A percentile compares a stretch with the other conserved stretches of the same genome.
phyloP scores from a whole-genome alignment of 1,140 invertebrate genomes.

The Subanguina moxae region DNA sequence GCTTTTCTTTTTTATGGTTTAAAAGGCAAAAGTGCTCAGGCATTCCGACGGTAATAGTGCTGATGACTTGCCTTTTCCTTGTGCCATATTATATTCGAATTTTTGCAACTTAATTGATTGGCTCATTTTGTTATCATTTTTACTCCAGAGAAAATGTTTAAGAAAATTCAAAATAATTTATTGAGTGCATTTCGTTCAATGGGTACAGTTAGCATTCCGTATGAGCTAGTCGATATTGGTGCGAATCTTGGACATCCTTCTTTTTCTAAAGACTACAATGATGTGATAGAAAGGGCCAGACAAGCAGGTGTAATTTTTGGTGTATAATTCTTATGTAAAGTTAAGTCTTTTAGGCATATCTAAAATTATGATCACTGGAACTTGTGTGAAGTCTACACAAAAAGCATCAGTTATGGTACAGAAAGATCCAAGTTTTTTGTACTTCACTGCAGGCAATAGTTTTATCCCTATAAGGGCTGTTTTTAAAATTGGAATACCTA shows the following conservation, averaged over 20 bases:
- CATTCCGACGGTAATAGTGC: no score
- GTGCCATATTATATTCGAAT: not conserved
- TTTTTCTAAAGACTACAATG: constrained; percentile 82
- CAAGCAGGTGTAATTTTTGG: constrained; percentile 70
- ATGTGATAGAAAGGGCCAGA: constrained; percentile 82
- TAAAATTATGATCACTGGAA: constrained; percentile 88
- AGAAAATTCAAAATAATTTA: not conserved
- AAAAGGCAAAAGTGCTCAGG: no score
- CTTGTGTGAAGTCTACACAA: constrained; percentile 75
- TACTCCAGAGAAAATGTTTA: not conserved
- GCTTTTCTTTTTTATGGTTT: no score
- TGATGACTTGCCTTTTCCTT: no score
- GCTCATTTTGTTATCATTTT: not conserved
- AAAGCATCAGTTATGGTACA: constrained; percentile 65
- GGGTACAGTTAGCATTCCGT: not conserved
- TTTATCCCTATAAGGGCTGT: not conserved
- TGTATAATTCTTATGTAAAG: constrained; percentile 3
- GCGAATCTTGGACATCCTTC: constrained; percentile 93
- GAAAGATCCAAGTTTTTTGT: constrained; percentile 76
- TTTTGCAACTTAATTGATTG: constrained; percentile 1
- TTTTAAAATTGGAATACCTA: not conserved
- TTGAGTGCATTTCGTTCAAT: not conserved
- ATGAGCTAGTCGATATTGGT: constrained; percentile 75
- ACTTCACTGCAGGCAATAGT: constrained; percentile 77
- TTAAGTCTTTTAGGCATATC: constrained; percentile 70